These are phyloP conservation scores for Protaetia brevitarsis DNA, from an alignment of 1,140 invertebrate species.

Conservation along the genomic window DNA sequence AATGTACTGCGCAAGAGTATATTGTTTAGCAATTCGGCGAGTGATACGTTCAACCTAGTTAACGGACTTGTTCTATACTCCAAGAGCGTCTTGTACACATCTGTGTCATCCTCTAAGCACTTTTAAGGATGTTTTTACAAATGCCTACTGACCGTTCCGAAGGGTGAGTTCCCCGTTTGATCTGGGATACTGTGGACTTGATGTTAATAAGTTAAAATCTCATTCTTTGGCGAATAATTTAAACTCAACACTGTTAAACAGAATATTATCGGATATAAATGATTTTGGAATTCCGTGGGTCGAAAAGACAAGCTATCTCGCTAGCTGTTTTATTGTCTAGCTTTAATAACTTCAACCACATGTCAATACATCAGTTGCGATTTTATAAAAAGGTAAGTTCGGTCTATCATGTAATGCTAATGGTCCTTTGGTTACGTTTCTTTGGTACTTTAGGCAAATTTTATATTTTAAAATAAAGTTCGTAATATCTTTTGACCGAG, in stretches of 20 bases:
- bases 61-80: constrained; percentile 4
- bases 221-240: constrained; percentile 44
- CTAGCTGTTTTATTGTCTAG: constrained; percentile 30
- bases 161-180: constrained; percentile 45
- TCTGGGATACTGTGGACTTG: constrained; percentile 45
- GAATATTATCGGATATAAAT: constrained; percentile 45
- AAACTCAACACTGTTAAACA: constrained; percentile 37
- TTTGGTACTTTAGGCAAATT: constrained; percentile 21
- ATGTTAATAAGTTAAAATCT: constrained; percentile 45
- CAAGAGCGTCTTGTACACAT: not conserved
- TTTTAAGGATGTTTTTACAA: constrained; percentile 41
- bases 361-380: constrained; percentile 41
- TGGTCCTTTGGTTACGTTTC: constrained; percentile 14
- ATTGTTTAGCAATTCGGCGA: not conserved
- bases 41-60: not conserved
- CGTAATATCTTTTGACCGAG: not conserved
- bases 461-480: constrained; percentile 5
- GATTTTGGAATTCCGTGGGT: constrained; percentile 41
- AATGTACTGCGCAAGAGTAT: not conserved
- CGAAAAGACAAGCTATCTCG: constrained; percentile 35
- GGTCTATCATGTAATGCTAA: constrained; percentile 17
- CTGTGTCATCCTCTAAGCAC: not conserved
- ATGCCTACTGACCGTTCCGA: constrained; percentile 42
- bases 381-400: constrained; percentile 35
- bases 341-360: constrained; percentile 39